phyloP scores from a whole-genome alignment of 2,888 invertebrate genomes.

The Helicoverpa assulta region DNA sequence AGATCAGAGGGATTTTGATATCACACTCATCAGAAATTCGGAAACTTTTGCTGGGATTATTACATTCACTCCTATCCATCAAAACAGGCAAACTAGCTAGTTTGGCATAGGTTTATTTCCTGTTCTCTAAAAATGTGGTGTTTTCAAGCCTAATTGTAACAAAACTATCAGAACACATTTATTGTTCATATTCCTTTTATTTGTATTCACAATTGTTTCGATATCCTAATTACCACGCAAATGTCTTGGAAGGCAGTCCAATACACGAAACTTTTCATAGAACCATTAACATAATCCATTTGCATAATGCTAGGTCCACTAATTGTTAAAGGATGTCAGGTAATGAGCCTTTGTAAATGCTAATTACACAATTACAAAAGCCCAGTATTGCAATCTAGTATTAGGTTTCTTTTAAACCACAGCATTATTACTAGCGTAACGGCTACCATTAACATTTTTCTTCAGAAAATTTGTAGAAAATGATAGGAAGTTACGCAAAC shows the following conservation, averaged over 20 bases:
- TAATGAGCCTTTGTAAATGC: slow-evolving; percentile 24
- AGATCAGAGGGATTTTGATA: too few species aligned
- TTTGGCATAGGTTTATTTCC: too few species aligned
- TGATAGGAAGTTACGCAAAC: slow-evolving; percentile 51
- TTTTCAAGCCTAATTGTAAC: neutral
- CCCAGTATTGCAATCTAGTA: slow-evolving; percentile 57
- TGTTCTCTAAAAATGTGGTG: neutral
- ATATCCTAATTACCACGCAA: slow-evolving; percentile 22
- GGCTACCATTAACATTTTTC: slow-evolving; percentile 40
- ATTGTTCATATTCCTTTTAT: neutral
- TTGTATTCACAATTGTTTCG: neutral
- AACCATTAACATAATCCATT: slow-evolving; percentile 32
- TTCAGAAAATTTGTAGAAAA: slow-evolving; percentile 54
- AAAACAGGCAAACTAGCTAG: neutral
- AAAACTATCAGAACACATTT: neutral
- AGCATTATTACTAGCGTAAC: slow-evolving; percentile 54
- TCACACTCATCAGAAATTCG: too few species aligned
- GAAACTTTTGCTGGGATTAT: too few species aligned
- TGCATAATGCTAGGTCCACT: slow-evolving; percentile 11
- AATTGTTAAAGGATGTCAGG: slow-evolving; percentile 9
- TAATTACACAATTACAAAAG: slow-evolving; percentile 33
- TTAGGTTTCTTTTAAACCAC: slow-evolving; percentile 68
- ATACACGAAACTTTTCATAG: slow-evolving; percentile 9
- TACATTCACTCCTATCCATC: too few species aligned
- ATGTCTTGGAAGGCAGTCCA: slow-evolving; percentile 5